These are phyloP conservation scores for Lutraria rhynchaena DNA, from an alignment of 1,140 invertebrate species.

Conservation along the genomic window DNA sequence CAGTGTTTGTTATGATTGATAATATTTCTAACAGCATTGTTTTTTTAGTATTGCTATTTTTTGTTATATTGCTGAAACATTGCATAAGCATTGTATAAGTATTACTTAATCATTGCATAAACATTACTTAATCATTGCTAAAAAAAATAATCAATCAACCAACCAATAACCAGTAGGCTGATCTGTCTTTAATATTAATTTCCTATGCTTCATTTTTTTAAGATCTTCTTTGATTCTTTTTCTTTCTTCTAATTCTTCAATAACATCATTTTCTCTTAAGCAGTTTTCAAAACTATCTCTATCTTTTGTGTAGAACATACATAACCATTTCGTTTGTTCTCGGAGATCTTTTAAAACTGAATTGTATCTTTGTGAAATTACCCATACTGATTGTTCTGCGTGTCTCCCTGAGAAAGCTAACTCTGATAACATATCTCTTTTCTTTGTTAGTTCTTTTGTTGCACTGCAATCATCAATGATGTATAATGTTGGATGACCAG, in stretches of 20 bases:
- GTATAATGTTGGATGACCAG: no score
- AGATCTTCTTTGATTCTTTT: slow-evolving; percentile 19
- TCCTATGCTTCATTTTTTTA: neutral
- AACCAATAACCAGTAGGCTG: no score
- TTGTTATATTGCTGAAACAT: no score
- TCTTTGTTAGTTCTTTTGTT: slow-evolving; percentile 49
- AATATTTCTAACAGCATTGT: no score
- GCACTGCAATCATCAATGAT: neutral
- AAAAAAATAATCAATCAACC: slow-evolving; percentile 5
- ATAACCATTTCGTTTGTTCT: slow-evolving; percentile 35
- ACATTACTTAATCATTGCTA: slow-evolving; percentile 14
- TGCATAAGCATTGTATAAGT: no score
- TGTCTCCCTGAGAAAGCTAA: slow-evolving; percentile 46
- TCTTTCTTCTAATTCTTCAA: slow-evolving; percentile 10
- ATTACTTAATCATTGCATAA: neutral
- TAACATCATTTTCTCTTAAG: slow-evolving; percentile 17
- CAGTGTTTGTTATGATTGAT: slow-evolving; percentile 9
- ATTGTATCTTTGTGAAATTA: slow-evolving; percentile 53
- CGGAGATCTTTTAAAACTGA: slow-evolving; percentile 27
- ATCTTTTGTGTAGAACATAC: no score
- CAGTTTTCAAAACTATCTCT: no score
- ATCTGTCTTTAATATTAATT: no score
- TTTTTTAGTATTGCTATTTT: no score
- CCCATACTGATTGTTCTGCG: slow-evolving; percentile 46
- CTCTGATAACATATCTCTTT: slow-evolving; percentile 41